Percentiles rank a stretch among this genome's conserved stretches.
These are phyloP conservation scores for Okamejei kenojei DNA, from an alignment of 2,797 vertebrate species.

Conservation along the genomic window DNA sequence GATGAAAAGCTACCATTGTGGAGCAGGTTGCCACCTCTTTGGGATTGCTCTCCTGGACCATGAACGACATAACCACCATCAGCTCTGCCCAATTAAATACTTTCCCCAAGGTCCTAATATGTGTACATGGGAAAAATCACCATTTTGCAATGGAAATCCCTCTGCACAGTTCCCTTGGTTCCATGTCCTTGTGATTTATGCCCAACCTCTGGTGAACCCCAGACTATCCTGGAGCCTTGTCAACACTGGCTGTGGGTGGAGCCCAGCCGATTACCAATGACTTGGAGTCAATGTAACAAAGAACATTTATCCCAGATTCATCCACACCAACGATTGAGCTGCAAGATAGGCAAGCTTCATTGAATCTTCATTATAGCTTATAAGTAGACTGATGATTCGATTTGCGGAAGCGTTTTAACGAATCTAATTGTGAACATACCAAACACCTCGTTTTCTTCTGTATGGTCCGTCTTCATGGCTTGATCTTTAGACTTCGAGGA, in stretches of 20 bases:
- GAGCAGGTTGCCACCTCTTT: not conserved
- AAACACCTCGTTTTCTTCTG: conserved; percentile 25
- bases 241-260: not conserved
- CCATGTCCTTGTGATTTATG: not conserved
- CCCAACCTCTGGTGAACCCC: too few relatives aligned
- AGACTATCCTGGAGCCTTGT: not conserved
- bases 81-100: not conserved
- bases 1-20: not conserved
- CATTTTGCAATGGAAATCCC: too few relatives aligned
- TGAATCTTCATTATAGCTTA: not conserved
- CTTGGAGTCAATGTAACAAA: not conserved
- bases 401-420: not conserved
- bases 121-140: not conserved
- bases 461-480: not conserved
- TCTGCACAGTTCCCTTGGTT: too few relatives aligned
- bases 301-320: not conserved
- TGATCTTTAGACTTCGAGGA: not conserved
- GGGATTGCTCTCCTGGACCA: not conserved
- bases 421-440: not conserved
- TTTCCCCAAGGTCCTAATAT: not conserved
- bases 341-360: not conserved
- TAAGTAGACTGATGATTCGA: not conserved
- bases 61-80: not conserved
- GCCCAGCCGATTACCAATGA: not conserved
- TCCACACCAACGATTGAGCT: not conserved